These are phyloP conservation scores for Trinectes maculatus DNA, from an alignment of 2,113 vertebrate genomes.

Conservation along the genomic window DNA sequence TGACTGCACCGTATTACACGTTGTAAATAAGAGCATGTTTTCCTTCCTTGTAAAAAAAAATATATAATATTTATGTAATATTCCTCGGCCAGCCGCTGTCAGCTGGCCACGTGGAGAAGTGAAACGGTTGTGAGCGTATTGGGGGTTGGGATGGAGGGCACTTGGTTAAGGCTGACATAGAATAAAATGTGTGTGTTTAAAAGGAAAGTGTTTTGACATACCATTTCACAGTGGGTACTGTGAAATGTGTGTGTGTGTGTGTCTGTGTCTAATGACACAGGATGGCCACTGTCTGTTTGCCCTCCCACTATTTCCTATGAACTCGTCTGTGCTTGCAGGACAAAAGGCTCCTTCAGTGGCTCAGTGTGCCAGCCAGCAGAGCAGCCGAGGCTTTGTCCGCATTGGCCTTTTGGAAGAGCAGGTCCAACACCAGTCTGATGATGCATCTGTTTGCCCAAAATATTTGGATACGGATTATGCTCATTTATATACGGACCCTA, in stretches of 20 bases:
- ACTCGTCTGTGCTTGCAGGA: conserved; percentile 55
- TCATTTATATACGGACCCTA: background rate
- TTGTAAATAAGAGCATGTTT: background rate
- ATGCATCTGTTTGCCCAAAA: background rate
- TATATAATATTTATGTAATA: conserved; percentile 20
- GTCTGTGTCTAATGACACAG: conserved; percentile 64
- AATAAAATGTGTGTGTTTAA: conserved; percentile 64
- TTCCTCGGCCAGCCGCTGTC: conserved; percentile 10
- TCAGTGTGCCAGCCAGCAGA: conserved; percentile 41
- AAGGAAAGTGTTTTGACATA: conserved; percentile 71
- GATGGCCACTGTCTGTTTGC: conserved; percentile 64
- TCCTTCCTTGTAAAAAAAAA: no score
- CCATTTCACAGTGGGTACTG: conserved; percentile 45
- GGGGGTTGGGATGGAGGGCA: background rate
- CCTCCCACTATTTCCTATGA: conserved; percentile 71
- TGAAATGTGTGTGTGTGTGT: conserved; percentile 32
- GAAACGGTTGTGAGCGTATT: conserved; percentile 19
- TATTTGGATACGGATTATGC: background rate
- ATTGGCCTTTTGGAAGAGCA: background rate
- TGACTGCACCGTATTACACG: background rate
- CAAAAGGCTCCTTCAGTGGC: conserved; percentile 68
- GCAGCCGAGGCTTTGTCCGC: conserved; percentile 51
- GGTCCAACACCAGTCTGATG: conserved; percentile 1
- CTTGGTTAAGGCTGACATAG: conserved; percentile 56
- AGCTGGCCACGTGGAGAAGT: conserved; percentile 7